Base-by-base conservation (phyloP, 2,113 vertebrate species). In the Pantherophis guttatus region DNA sequence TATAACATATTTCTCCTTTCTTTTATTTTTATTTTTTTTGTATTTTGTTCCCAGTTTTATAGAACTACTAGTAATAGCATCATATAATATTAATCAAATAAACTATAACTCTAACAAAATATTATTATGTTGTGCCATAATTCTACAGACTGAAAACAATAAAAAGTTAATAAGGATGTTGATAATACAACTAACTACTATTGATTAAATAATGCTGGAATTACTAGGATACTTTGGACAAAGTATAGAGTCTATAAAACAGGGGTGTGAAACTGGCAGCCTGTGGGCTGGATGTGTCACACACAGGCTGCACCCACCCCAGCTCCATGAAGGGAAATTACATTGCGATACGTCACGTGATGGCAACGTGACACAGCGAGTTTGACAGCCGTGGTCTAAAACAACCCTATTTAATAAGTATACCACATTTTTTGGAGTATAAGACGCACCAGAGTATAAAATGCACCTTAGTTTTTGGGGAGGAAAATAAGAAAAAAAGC, bases 1-100 rank as follows among this genome's bases (percentile, higher is more conserved):
- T 50, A 8, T 39, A 15, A 93, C 58, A 26, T 12, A 88, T 75
- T 92, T 92, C 10, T 87, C 57, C 50, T 29, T 24, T 33, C 17
- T 58, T 91, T 3, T n/a, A 5, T 33, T 1, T 17, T 1, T 87
- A 94, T 95, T 90, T 17, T 1, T 87, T 95, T 95, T 39, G 54
- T 85, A 9, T n/a, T 0, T 86, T 92, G 24, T 89, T 88, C 57
- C 62, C 15, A 81, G 2, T 88, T 1, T 44, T 58, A 8, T 0
- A 21, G 9, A 15, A 54, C 7, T n/a, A 21, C 2, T 1, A 58
- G 57, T 90, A 89, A 33, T 0, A 85, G 26, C 0, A 86, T 86
- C 85, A 1, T 33, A 52, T 87, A 44, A 19, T 65, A 6, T 15
- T 90, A 59, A 86, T 53, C 33, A 44, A 81, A 44, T 81, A 10